Evolutionary conservation across 2,797 vertebrate species (phyloP).

Genomic region (Aulostomus chinensis): DNA sequence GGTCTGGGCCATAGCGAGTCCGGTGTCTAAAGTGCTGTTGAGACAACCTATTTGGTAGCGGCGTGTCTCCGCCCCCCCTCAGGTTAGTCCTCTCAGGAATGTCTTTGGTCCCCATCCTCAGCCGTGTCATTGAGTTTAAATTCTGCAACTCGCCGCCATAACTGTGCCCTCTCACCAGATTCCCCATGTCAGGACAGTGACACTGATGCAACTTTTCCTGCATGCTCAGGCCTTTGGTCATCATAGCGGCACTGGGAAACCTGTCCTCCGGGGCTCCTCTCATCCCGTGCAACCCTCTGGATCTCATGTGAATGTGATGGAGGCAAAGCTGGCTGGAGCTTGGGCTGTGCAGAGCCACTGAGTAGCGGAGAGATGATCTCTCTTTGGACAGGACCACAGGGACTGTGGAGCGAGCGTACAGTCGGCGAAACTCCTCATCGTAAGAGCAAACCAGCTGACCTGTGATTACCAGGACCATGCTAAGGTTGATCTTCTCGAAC

Average conservation of each 20-base stretch:
- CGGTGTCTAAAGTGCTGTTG: slow-evolving; percentile 80
- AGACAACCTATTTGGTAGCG: slow-evolving; percentile 28
- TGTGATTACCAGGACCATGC: slow-evolving; percentile 93
- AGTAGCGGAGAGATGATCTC: slow-evolving; percentile 25
- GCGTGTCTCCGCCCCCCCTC: slow-evolving; percentile 47
- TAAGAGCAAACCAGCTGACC: slow-evolving; percentile 90
- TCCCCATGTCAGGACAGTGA: slow-evolving; percentile 79
- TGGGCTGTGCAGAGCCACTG: slow-evolving; percentile 70
- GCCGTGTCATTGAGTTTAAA: slow-evolving; percentile 54
- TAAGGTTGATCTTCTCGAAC: slow-evolving; percentile 92
- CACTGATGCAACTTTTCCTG: slow-evolving; percentile 82
- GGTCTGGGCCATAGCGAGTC: slow-evolving; percentile 85
- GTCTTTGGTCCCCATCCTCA: slow-evolving; percentile 82
- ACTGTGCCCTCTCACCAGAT: slow-evolving; percentile 87
- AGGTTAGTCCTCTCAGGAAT: slow-evolving; percentile 53
- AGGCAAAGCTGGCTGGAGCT: slow-evolving; percentile 84
- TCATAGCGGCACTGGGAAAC: slow-evolving; percentile 56
- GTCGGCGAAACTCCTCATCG: slow-evolving; percentile 91
- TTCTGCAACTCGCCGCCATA: slow-evolving; percentile 90
- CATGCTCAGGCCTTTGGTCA: slow-evolving; percentile 80
- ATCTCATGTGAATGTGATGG: slow-evolving; percentile 77
- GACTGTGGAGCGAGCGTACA: slow-evolving; percentile 86
- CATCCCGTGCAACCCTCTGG: slow-evolving; percentile 54
- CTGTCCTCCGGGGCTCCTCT: slow-evolving; percentile 62
- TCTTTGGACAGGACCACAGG: slow-evolving; percentile 70